These are phyloP conservation scores for Empis stercorea DNA, from an alignment of 2,888 invertebrate genomes.

Conservation along the genomic window DNA sequence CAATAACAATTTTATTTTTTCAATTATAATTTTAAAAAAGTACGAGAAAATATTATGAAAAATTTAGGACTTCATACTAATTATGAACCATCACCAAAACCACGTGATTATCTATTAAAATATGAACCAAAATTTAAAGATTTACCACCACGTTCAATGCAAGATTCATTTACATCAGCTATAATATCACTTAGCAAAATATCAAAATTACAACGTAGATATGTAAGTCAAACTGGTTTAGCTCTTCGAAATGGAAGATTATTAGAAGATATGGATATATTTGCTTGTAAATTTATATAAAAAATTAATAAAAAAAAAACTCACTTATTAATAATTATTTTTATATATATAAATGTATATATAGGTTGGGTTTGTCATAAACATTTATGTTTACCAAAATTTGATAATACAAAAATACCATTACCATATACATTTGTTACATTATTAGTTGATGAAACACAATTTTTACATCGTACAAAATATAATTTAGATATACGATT, in stretches of 20 bases:
- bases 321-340: neutral
- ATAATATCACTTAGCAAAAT: slow-evolving; percentile 47
- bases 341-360: no score
- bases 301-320: no score
- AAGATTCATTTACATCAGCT: slow-evolving; percentile 47
- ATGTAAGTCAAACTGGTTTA: slow-evolving; percentile 42
- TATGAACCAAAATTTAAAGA: slow-evolving; percentile 41
- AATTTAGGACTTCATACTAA: slow-evolving; percentile 9
- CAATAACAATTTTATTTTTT: no score
- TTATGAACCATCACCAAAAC: slow-evolving; percentile 31
- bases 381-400: slow-evolving; percentile 47
- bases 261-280: slow-evolving; percentile 58
- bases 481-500: slow-evolving; percentile 45
- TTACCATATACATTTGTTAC: slow-evolving; percentile 58
- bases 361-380: slow-evolving; percentile 50
- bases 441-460: slow-evolving; percentile 57
- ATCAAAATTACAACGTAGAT: slow-evolving; percentile 42
- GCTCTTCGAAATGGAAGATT: slow-evolving; percentile 49
- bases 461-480: slow-evolving; percentile 35
- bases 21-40: neutral
- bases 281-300: slow-evolving; percentile 43
- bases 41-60: slow-evolving; percentile 5
- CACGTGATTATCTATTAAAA: slow-evolving; percentile 36
- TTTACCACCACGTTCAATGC: slow-evolving; percentile 43
- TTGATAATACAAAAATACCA: slow-evolving; percentile 38